Conservation (phyloP, 2,888 invertebrate genomes). For the Patella caerulea region DNA sequence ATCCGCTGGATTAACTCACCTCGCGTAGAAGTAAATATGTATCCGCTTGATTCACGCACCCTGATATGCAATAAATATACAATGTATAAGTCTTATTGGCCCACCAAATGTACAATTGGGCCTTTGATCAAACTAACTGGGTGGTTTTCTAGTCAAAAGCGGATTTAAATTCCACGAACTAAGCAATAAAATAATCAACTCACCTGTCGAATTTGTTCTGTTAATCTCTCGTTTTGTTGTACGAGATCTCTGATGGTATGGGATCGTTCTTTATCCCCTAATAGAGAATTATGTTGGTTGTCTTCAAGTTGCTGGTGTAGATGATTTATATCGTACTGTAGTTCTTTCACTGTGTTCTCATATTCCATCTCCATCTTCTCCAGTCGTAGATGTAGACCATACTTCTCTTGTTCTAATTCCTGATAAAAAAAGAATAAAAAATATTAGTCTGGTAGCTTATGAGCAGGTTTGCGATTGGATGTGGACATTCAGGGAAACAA, state of each 20-base stretch:
- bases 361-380: slow-evolving; percentile 90
- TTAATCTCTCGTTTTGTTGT: slow-evolving; percentile 89
- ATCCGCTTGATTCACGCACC: too few species aligned
- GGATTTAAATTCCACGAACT: too few species aligned
- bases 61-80: too few species aligned
- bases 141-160: too few species aligned
- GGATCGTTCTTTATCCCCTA: slow-evolving; percentile 48
- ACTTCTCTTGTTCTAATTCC: slow-evolving; percentile 94
- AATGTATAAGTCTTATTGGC: too few species aligned
- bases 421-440: slow-evolving; percentile 72
- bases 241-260: slow-evolving; percentile 81
- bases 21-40: too few species aligned
- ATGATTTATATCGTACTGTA: slow-evolving; percentile 89
- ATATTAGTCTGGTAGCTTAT: too few species aligned
- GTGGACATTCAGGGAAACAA: background rate
- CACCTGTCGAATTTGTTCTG: slow-evolving; percentile 87
- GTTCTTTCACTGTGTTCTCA: slow-evolving; percentile 87
- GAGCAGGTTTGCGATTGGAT: too few species aligned
- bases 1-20: too few species aligned
- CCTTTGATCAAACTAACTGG: too few species aligned
- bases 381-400: slow-evolving; percentile 86
- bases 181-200: slow-evolving; percentile 18
- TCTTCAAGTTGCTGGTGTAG: slow-evolving; percentile 83
- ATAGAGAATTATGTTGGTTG: slow-evolving; percentile 65
- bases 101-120: too few species aligned